Base-by-base conservation (phyloP, 2,888 invertebrate genomes). In the Caenorhabditis zanzibari region DNA sequence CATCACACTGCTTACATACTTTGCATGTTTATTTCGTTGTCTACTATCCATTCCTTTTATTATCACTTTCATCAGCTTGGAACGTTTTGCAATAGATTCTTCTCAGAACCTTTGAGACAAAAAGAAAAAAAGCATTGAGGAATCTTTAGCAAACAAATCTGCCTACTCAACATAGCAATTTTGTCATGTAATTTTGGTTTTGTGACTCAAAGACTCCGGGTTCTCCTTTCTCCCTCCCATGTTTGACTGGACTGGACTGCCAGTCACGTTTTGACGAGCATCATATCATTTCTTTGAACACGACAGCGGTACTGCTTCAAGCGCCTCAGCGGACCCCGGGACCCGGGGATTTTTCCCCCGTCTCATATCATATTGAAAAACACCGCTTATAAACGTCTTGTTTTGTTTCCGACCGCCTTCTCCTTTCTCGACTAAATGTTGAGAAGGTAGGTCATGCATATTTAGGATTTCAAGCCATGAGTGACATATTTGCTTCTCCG, bases 271-370 rank as follows among this genome's bases (percentile, higher is more conserved):
- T 71, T 79, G 79, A 79, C 71, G 56, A 79, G 79, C 61, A 71
- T 79, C 79, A 79, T 79, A 71, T 79, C 79, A 79, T 79, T 79
- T 79, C 71, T 71, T 28, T 71, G 79, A 79, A 79, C 79, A 71
- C 79, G 71, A 69, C 69, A 47, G 54, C 69, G 56, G 64, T 73
- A 41, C 64, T 35, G 56, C 74, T 68, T 66, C 56, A 64, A 56
- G 56, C 44, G 66, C 66, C 68, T 63, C 61, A 16, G 44, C 26
- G 41, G 28, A n/a, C 63, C 44, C 41, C 19, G 61, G 63, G 44
- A 38, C 38, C 54, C 68, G 24, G 22, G 71, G 7, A 63, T 71
- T 44, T 71, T 47, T 72, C 71, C 22, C 44, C n/a, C n/a, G n/a
- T n/a, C 79, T 71, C 61, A 71, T 71, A 69, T 69, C 63, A 69